Conservation (phyloP, 2,113 vertebrate genomes). For the Vulpes lagopus region DNA sequence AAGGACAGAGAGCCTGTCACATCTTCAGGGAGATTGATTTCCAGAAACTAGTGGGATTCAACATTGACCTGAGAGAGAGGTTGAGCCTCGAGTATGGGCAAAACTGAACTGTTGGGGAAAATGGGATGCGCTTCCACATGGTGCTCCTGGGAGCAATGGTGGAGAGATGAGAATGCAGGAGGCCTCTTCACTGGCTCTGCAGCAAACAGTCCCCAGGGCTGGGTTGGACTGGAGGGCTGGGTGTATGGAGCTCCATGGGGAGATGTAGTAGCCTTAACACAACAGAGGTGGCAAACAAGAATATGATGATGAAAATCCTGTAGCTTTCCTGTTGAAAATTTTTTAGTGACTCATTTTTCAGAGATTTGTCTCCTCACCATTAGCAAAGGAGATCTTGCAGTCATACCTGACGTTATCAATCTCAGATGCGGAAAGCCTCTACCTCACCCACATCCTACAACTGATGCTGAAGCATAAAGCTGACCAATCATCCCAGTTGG, state of each 20-base stretch:
- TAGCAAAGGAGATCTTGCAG: neutral
- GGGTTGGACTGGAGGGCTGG: no score
- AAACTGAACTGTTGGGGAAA: neutral
- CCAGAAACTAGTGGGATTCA: neutral
- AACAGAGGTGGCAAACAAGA: neutral
- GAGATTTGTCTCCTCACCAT: neutral
- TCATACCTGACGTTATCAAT: neutral
- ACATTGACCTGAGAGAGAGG: neutral
- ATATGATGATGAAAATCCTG: neutral
- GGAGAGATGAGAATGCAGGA: neutral
- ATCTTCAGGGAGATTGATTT: neutral
- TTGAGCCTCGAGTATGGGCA: neutral
- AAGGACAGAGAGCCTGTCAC: neutral
- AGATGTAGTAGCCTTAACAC: neutral
- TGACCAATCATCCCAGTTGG: neutral
- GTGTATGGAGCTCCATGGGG: accelerated
- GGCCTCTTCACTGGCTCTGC: accelerated
- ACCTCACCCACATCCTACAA: neutral
- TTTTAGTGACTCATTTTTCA: neutral
- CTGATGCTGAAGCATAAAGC: neutral
- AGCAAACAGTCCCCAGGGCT: neutral
- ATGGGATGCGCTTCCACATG: neutral
- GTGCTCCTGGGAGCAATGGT: neutral
- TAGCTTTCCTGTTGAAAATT: neutral
- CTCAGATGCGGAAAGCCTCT: neutral